A percentile compares a stretch with the other conserved stretches of the same genome.
phyloP scores from a whole-genome alignment of 2,888 invertebrate species.

The Ennomos quercinarius region DNA sequence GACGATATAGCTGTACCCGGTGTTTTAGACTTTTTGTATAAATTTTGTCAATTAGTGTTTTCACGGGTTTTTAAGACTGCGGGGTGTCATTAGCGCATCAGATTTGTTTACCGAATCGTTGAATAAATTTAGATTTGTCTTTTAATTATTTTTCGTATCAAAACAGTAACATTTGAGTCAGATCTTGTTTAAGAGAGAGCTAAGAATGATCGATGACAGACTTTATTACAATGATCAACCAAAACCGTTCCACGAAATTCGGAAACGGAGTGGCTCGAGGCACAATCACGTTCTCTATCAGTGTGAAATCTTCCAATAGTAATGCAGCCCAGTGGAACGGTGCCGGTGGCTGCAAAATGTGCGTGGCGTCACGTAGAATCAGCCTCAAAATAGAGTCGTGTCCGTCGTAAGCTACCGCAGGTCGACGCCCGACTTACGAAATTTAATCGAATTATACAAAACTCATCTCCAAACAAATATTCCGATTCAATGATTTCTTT shows the following conservation, averaged over 20 bases:
- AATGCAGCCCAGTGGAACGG: conserved; percentile 69
- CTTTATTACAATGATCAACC: conserved; percentile 46
- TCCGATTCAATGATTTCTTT: conserved; percentile 50
- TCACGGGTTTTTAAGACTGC: conserved; percentile 17
- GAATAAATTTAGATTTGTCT: not conserved
- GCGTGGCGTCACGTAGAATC: conserved; percentile 76
- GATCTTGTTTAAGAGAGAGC: conserved; percentile 12
- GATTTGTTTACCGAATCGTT: conserved; percentile 5
- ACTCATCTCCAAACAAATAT: conserved; percentile 60
- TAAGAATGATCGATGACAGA: conserved; percentile 38
- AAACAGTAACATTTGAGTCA: conserved; percentile 3
- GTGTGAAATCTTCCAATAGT: conserved; percentile 72
- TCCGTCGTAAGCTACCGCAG: conserved; percentile 53
- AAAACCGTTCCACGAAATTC: conserved; percentile 63
- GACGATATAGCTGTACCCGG: conserved; percentile 56
- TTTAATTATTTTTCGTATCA: not conserved
- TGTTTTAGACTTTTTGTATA: conserved; percentile 51
- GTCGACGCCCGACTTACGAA: conserved; percentile 70
- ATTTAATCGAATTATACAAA: conserved; percentile 72
- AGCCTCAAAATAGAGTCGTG: conserved; percentile 65
- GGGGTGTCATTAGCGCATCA: conserved; percentile 23
- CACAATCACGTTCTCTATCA: conserved; percentile 74
- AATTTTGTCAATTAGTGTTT: conserved; percentile 36
- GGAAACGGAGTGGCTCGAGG: conserved; percentile 64
- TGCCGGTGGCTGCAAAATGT: conserved; percentile 64